Evolutionary conservation across 2,888 invertebrate genomes (phyloP), one percentile per base, ranked within the genome.

Genomic region (Steromphala cineraria): DNA sequence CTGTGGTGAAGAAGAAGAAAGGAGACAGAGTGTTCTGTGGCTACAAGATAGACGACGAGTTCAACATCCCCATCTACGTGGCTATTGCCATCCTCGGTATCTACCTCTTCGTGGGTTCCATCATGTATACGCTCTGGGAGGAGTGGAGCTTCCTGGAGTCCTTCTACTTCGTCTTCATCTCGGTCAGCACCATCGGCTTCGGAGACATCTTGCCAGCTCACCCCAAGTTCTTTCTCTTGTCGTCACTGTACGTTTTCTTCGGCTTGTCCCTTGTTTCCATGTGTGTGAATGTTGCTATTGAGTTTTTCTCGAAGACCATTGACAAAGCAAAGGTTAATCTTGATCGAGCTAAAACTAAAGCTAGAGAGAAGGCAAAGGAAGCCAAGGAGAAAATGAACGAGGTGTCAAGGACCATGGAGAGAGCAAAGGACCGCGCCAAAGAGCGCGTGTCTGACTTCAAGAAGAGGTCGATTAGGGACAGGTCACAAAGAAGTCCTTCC

Each of bases 131-230:
- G 15, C 84, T 91, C 15, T 94, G 94, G 94, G 94, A 94, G 85
- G 97, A 92, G 21, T 99, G 99, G 99, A 95, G 95, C n/a, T 97
- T 97, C 93, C 96, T 98, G 90, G 97, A 97, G 82, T 96, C 98
- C 0, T 98, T 99, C 93, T 99, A 99, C 93, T 99, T 99, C 93
- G 97, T 99, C 4, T 99, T 99, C 92, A 97, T 99, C 88, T 98
- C 98, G 0, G 97, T 98, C 96, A 97, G 98, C 0, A 99, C 99
- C 0, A 98, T 99, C 81, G 99, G 99, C n/a, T 97, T 98, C 88
- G 98, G 98, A 2, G 98, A 98, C 94, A 95, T 96, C 84, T 97
- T 98, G 0, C 98, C 98, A 0, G 94, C 95, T 92, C 96, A 97
- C 94, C 98, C 98, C 0, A 95, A 96, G 93, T 96, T 95, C 90